A percentile compares a stretch with the other conserved stretches of the same genome.
Conservation (phyloP, 2,888 invertebrate genomes). For the Sussaba pulchella region DNA sequence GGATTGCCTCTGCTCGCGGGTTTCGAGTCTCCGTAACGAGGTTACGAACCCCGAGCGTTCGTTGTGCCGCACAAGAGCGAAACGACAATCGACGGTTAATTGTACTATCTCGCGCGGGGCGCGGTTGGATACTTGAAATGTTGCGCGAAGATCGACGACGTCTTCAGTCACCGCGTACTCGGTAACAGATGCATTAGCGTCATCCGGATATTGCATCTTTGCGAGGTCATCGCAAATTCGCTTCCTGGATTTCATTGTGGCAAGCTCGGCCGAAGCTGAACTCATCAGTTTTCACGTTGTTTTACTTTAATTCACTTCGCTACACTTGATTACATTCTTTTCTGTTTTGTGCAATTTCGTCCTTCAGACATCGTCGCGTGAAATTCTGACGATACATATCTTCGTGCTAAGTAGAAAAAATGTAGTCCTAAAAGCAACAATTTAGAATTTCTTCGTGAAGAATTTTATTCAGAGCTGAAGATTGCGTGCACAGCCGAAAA, state of each 20-base stretch:
- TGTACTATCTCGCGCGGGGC: slow-evolving; percentile 55
- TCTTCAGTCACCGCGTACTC: not conserved
- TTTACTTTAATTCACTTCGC: too few relatives aligned
- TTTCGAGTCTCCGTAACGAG: slow-evolving; percentile 81
- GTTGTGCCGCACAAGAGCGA: slow-evolving; percentile 63
- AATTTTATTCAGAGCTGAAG: slow-evolving; percentile 29
- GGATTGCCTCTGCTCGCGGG: slow-evolving; percentile 71
- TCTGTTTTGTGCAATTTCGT: too few relatives aligned
- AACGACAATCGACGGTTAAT: slow-evolving; percentile 82
- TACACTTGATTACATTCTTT: too few relatives aligned
- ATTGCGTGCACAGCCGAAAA: slow-evolving; percentile 72
- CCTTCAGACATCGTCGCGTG: too few relatives aligned
- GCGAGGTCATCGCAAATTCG: not conserved
- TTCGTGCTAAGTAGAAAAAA: not conserved
- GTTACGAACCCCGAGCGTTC: slow-evolving; percentile 75
- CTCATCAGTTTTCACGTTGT: too few relatives aligned
- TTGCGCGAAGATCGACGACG: slow-evolving; percentile 5
- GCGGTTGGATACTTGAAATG: slow-evolving; percentile 40
- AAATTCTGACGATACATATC: not conserved
- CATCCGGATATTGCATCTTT: slow-evolving; percentile 38
- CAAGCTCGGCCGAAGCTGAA: too few relatives aligned
- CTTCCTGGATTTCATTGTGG: not conserved
- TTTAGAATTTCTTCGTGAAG: not conserved
- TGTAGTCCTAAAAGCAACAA: slow-evolving; percentile 15
- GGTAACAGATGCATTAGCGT: slow-evolving; percentile 23